These are phyloP conservation scores for Hiodon alosoides DNA, from an alignment of 2,113 vertebrate species.

Conservation along the genomic window DNA sequence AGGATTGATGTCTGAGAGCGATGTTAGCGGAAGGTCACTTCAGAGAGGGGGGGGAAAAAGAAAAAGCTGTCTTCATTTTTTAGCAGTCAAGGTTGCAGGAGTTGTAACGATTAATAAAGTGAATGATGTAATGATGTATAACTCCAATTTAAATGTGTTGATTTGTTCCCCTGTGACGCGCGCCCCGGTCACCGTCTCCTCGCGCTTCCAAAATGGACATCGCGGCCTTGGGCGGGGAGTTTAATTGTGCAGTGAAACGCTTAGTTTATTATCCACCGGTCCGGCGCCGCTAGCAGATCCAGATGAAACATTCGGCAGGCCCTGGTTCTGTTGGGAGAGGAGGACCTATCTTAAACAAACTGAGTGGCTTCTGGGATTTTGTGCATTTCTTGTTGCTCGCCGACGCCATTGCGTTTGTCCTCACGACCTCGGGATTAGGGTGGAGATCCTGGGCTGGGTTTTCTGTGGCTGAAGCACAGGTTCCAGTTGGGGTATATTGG, in stretches of 20 bases:
- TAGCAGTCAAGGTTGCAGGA: constrained; percentile 17
- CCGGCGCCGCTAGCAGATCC: neutral
- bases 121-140: constrained; percentile 28
- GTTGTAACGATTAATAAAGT: no score
- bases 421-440: no score
- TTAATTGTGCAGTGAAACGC: constrained; percentile 8
- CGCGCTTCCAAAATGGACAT: constrained; percentile 13
- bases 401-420: no score
- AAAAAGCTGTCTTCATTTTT: constrained; percentile 2
- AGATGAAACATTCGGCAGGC: no score
- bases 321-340: no score
- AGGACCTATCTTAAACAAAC: no score
- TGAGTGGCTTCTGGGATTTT: no score
- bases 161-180: constrained; percentile 19
- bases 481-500: no score
- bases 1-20: constrained; percentile 25
- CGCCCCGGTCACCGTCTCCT: neutral
- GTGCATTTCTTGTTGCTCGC: no score
- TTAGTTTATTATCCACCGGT: constrained; percentile 10
- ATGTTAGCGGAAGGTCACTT: constrained; percentile 45
- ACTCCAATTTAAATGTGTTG: constrained; percentile 27
- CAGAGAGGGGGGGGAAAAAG: constrained; percentile 27
- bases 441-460: no score
- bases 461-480: no score
- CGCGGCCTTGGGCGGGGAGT: neutral